Percentiles rank a stretch among this genome's conserved stretches.
These are phyloP conservation scores for Characodon lateralis DNA, from an alignment of 2,797 vertebrate species.

Conservation along the genomic window DNA sequence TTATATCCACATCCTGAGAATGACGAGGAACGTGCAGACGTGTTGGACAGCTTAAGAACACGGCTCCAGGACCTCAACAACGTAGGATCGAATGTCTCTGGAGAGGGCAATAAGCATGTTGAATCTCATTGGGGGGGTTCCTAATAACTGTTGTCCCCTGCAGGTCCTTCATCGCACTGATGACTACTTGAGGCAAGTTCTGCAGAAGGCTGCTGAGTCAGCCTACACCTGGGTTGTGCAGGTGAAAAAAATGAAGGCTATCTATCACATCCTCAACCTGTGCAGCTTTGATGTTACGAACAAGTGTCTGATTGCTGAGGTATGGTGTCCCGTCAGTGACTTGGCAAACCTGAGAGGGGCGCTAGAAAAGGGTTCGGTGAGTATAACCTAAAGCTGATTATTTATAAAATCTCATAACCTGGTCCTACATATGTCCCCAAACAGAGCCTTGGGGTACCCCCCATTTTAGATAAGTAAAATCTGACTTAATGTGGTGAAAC, in stretches of 20 bases:
- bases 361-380: slow-evolving; percentile 94
- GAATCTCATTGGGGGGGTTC: neutral
- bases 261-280: slow-evolving; percentile 96
- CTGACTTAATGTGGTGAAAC: too few relatives aligned
- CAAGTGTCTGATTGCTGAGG: slow-evolving; percentile 97
- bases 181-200: slow-evolving; percentile 93
- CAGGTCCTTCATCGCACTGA: slow-evolving; percentile 96
- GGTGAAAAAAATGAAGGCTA: slow-evolving; percentile 98
- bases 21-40: slow-evolving; percentile 86
- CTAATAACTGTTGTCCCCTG: slow-evolving; percentile 8
- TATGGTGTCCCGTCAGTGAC: slow-evolving; percentile 94
- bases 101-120: neutral
- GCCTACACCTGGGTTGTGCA: slow-evolving; percentile 89
- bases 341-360: slow-evolving; percentile 87
- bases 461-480: too few relatives aligned
- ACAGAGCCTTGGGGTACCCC: too few relatives aligned
- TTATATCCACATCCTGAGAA: slow-evolving; percentile 93
- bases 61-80: slow-evolving; percentile 94
- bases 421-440: too few relatives aligned
- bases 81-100: slow-evolving; percentile 81
- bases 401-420: neutral
- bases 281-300: slow-evolving; percentile 98
- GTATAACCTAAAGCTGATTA: slow-evolving; percentile 36
- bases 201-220: slow-evolving; percentile 92
- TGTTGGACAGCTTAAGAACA: slow-evolving; percentile 88